A percentile compares a stretch with the other conserved stretches of the same genome.
phyloP scores from a whole-genome alignment of 1,140 invertebrate genomes.

The Drosophila navojoa region DNA sequence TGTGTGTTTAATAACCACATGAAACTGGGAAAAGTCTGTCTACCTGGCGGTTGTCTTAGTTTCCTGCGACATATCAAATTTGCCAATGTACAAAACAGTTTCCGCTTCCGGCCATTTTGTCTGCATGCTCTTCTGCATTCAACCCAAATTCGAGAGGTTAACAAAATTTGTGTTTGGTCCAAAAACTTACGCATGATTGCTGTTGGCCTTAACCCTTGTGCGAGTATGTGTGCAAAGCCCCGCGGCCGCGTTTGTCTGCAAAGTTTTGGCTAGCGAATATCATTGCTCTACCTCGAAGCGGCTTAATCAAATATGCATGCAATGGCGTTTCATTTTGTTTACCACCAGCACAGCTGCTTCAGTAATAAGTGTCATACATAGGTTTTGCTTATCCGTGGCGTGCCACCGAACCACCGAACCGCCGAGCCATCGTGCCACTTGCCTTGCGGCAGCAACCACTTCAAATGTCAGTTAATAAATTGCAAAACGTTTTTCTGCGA shows the following conservation, averaged over 20 bases:
- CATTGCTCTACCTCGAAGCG: slow-evolving; percentile 59
- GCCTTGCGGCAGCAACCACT: slow-evolving; percentile 39
- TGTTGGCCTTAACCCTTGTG: slow-evolving; percentile 54
- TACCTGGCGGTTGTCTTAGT: slow-evolving; percentile 20
- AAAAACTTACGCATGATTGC: slow-evolving; percentile 55
- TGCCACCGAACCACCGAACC: not conserved
- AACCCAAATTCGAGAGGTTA: slow-evolving; percentile 27
- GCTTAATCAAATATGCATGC: slow-evolving; percentile 68
- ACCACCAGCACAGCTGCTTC: slow-evolving; percentile 37
- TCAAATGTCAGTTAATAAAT: slow-evolving; percentile 71
- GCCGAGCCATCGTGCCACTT: not conserved
- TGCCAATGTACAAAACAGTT: slow-evolving; percentile 57
- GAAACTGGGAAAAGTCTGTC: slow-evolving; percentile 9
- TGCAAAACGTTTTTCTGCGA: slow-evolving; percentile 68
- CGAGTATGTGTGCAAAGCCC: slow-evolving; percentile 8
- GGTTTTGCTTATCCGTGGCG: slow-evolving; percentile 36
- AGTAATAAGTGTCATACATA: slow-evolving; percentile 58
- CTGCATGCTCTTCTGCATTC: slow-evolving; percentile 33
- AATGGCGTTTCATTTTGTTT: slow-evolving; percentile 33
- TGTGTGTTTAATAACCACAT: slow-evolving; percentile 49
- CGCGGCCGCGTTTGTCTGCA: slow-evolving; percentile 58
- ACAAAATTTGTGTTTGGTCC: slow-evolving; percentile 43
- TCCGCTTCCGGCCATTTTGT: slow-evolving; percentile 59
- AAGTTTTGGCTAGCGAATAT: slow-evolving; percentile 66
- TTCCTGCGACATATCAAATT: slow-evolving; percentile 48